These are phyloP conservation scores for Atherinosoma microstoma DNA, from an alignment of 2,797 vertebrate species.

Conservation along the genomic window DNA sequence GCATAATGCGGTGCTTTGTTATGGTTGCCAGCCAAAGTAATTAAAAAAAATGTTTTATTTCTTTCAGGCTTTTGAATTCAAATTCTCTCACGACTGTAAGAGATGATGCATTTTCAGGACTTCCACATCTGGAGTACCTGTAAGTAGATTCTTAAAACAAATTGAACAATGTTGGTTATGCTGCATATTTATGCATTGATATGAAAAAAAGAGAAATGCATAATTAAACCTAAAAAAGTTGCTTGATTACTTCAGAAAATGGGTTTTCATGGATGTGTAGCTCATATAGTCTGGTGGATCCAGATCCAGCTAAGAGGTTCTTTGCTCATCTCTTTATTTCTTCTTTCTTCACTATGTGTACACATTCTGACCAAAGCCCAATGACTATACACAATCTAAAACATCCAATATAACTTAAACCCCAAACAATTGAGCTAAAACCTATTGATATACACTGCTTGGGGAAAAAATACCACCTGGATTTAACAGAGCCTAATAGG, in stretches of 20 bases:
- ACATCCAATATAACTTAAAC: too few species aligned
- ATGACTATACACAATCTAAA: too few species aligned
- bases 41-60: conserved; percentile 20
- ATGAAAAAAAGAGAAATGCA: too few species aligned
- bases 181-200: neutral
- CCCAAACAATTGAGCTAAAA: too few species aligned
- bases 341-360: too few species aligned
- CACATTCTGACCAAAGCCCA: too few species aligned
- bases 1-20: neutral
- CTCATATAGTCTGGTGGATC: conserved; percentile 29
- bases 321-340: neutral
- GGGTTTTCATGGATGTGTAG: neutral
- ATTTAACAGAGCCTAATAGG: neutral
- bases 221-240: neutral
- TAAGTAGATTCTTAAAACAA: conserved; percentile 80
- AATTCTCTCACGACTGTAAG: conserved; percentile 93
- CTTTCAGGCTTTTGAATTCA: conserved; percentile 93
- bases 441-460: too few species aligned
- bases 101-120: conserved; percentile 95
- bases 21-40: neutral
- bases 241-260: conserved; percentile 1
- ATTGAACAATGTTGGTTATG: neutral
- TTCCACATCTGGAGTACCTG: conserved; percentile 97
- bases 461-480: too few species aligned
- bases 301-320: neutral